Base-by-base conservation (phyloP, 2,888 invertebrate genomes). In the Sphecodes monilicornis region DNA sequence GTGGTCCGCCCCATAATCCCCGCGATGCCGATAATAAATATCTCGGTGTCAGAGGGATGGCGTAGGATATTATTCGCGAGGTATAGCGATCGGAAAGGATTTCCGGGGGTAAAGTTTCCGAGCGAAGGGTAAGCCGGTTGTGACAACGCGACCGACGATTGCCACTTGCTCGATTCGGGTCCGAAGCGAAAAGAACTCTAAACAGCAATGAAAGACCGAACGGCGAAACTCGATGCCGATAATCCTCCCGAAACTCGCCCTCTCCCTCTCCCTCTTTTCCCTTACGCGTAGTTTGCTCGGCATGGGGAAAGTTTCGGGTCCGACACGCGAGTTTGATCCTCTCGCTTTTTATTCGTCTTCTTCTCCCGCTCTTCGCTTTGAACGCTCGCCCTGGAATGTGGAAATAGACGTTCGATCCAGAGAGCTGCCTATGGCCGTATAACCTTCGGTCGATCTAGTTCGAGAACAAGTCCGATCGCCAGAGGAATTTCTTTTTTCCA, bases 191-290 rank as follows among this genome's bases (percentile, higher is more conserved):
- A 86, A 81, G 85, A 88, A 86, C 81, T 87, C 80, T 85, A 86
- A 86, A 86, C 85, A 84, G 88, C 88, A 82, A 88, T 85, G 86
- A 85, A 85, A 83, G 80, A 81, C 57, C 81, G 86, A 84, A 85
- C 82, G 79, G 79, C 82, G 82, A 85, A 81, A 82, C 83, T 85
- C 86, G 85, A 86, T 76, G 86, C 85, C 74, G 85, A 88, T 89
- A 86, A 89, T 89, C 83, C 82, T 75, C 64, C 68, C 54, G 36
- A 77, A 78, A 71, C 80, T 75, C 80, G 29, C 64, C 32, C 64
- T 22, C 32, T 10, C 64, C 32, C 64, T 22, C 32, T 10, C 32
- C 64, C 64, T 18, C 1, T 0, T 3, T 3, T 22, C 29, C 64
- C 32, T 64, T 32, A 32, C 64, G 64, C 64, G 22, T 22, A 64